phyloP scores from a whole-genome alignment of 2,797 vertebrate species.

The Oreonectes daqikongensis region DNA sequence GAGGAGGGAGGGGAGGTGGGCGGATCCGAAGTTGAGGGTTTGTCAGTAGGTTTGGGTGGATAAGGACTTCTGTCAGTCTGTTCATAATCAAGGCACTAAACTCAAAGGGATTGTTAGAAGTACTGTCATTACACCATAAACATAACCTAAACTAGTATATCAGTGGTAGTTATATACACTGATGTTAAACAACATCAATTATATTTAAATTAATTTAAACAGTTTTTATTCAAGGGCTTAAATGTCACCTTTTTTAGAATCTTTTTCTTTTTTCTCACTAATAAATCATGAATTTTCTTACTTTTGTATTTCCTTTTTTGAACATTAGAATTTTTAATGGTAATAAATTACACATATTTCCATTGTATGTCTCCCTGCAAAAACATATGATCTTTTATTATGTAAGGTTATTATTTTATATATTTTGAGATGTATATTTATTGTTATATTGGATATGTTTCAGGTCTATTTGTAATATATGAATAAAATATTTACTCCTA shows the following conservation, averaged over 20 bases:
- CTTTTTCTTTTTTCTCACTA: neutral
- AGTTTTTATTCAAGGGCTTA: too few relatives aligned
- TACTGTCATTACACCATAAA: too few relatives aligned
- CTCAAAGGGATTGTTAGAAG: neutral
- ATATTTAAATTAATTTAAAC: too few relatives aligned
- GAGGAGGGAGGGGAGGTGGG: conserved; percentile 74
- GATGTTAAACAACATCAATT: neutral
- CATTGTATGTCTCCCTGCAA: neutral
- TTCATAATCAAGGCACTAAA: neutral
- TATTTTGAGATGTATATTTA: conserved; percentile 17
- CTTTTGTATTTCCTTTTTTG: too few relatives aligned
- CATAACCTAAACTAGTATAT: too few relatives aligned
- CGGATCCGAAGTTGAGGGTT: conserved; percentile 72
- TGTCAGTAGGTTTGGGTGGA: neutral
- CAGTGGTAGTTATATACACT: neutral
- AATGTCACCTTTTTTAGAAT: too few relatives aligned
- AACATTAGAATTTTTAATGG: neutral
- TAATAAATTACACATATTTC: neutral
- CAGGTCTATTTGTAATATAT: neutral
- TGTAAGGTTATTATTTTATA: conserved; percentile 1
- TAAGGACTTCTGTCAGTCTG: neutral
- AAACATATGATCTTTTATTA: conserved; percentile 5
- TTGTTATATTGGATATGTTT: conserved; percentile 10
- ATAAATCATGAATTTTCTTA: neutral
- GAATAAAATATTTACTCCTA: conserved; percentile 10